These are phyloP conservation scores for Laticauda colubrina DNA, from an alignment of 2,113 vertebrate genomes.

Conservation along the genomic window DNA sequence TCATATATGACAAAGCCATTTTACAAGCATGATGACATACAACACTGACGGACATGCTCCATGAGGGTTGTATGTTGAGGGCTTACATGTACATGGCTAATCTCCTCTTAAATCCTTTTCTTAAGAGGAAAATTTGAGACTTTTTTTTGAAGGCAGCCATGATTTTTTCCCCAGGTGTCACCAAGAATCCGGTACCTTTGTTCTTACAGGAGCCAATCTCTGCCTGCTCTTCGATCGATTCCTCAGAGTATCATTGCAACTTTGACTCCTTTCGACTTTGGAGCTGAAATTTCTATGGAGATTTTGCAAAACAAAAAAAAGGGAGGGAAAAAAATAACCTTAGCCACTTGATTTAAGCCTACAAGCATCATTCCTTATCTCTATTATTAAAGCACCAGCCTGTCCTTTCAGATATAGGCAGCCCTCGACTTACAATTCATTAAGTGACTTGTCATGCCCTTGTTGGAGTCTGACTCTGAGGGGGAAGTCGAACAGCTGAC, in stretches of 20 bases:
- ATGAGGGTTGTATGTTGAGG: no score
- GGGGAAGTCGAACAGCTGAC: no score
- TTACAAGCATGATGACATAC: no score
- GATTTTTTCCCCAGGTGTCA: no score
- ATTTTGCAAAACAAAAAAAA: conserved; percentile 25
- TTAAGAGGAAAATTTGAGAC: neutral
- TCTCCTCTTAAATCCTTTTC: no score
- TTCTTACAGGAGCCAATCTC: conserved; percentile 61
- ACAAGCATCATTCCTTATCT: neutral
- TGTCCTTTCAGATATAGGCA: neutral
- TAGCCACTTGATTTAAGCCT: neutral
- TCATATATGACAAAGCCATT: no score
- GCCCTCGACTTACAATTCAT: no score
- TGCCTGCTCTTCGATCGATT: conserved; percentile 78
- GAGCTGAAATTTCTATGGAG: conserved; percentile 70
- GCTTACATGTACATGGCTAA: no score
- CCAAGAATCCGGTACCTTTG: conserved; percentile 60
- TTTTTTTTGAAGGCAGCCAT: neutral
- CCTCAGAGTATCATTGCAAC: conserved; percentile 82
- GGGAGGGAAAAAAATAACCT: rapidly evolving
- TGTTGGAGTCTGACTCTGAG: no score
- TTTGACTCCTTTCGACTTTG: conserved; percentile 83
- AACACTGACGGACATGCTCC: neutral
- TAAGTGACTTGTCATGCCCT: no score
- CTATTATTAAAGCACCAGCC: neutral